Evolutionary conservation across 2,797 vertebrate genomes (phyloP).

Genomic region (Amphiprion clarkii): DNA sequence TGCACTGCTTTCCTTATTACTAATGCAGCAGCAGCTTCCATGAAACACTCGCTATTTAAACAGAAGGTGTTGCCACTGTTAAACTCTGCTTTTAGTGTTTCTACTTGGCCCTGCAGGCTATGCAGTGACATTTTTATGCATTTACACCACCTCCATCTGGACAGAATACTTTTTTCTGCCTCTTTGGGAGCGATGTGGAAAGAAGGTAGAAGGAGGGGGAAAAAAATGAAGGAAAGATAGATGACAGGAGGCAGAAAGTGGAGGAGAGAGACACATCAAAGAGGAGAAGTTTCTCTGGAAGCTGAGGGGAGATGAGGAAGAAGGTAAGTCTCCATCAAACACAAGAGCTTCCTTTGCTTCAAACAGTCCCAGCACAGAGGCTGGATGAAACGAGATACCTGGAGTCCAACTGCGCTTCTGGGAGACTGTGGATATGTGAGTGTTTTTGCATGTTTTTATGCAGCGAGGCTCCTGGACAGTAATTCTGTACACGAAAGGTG

Average conservation of each 20-base stretch:
- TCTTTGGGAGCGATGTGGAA: constrained; percentile 43
- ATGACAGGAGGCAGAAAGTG: constrained; percentile 69
- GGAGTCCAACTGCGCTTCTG: constrained; percentile 68
- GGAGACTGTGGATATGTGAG: constrained; percentile 43
- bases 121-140: constrained; percentile 54
- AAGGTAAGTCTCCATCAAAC: constrained; percentile 80
- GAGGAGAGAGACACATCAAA: constrained; percentile 76
- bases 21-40: constrained; percentile 8
- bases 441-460: constrained; percentile 65
- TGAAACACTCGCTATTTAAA: constrained; percentile 23
- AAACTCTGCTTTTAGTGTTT: constrained; percentile 37
- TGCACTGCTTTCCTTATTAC: constrained; percentile 4
- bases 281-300: constrained; percentile 68
- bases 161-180: constrained; percentile 39
- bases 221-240: constrained; percentile 54
- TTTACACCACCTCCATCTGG: constrained; percentile 72
- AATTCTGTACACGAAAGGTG: constrained; percentile 36
- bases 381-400: constrained; percentile 76
- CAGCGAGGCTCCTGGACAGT: constrained; percentile 49
- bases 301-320: constrained; percentile 73
- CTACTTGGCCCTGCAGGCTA: constrained; percentile 31
- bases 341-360: constrained; percentile 74
- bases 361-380: constrained; percentile 74
- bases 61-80: constrained; percentile 18
- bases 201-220: constrained; percentile 20